A percentile compares a stretch with the other conserved stretches of the same genome.
phyloP scores from a whole-genome alignment of 2,888 invertebrate species.

The Aquatica leii region DNA sequence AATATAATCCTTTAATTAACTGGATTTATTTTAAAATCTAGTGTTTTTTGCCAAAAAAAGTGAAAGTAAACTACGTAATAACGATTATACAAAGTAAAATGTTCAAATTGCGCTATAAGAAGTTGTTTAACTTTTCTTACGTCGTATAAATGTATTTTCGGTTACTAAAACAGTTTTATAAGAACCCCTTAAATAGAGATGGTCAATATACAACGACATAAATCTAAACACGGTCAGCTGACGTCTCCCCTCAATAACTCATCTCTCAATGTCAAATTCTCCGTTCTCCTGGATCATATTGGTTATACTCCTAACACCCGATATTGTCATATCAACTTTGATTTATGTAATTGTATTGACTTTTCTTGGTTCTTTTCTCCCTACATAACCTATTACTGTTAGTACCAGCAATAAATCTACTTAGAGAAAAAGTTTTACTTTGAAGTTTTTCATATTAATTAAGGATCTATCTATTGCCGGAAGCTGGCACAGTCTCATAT shows the following conservation, averaged over 20 bases:
- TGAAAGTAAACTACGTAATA: too few species aligned
- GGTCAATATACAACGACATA: slow-evolving; percentile 42
- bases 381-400: slow-evolving; percentile 25
- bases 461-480: too few species aligned
- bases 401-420: slow-evolving; percentile 29
- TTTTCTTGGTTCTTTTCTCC: slow-evolving; percentile 50
- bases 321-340: slow-evolving; percentile 58
- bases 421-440: neutral
- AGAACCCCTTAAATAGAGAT: slow-evolving; percentile 12
- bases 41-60: too few species aligned
- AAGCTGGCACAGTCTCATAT: too few species aligned
- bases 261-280: slow-evolving; percentile 49
- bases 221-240: slow-evolving; percentile 38
- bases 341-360: slow-evolving; percentile 61
- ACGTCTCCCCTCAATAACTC: slow-evolving; percentile 40
- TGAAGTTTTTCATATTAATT: too few species aligned
- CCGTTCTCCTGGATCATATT: slow-evolving; percentile 54
- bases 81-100: too few species aligned
- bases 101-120: too few species aligned
- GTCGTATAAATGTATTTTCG: too few species aligned
- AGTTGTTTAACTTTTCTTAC: too few species aligned
- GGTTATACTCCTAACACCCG: slow-evolving; percentile 57
- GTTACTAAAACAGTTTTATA: slow-evolving; percentile 1
- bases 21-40: too few species aligned
- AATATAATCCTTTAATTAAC: too few species aligned